Evolutionary conservation across 2,888 invertebrate genomes (phyloP).

Genomic region (Ametastegia equiseti): DNA sequence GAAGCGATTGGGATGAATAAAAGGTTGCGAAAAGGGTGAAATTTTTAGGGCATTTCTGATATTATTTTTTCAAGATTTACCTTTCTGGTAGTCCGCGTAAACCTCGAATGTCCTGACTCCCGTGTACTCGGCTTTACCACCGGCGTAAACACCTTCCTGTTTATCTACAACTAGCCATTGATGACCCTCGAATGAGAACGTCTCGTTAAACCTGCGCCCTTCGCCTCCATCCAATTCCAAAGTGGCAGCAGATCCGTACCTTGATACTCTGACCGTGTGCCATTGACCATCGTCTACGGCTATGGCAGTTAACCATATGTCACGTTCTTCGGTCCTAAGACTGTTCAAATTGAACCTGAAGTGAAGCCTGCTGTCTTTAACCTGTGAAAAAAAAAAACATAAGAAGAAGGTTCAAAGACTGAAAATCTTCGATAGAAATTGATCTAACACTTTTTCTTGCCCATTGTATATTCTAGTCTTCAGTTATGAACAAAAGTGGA

Average conservation of each 20-base stretch:
- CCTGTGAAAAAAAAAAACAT: constrained; percentile 77
- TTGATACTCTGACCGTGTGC: constrained; percentile 95
- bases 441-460: too few species aligned
- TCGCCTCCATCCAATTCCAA: constrained; percentile 97
- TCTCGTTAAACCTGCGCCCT: constrained; percentile 94
- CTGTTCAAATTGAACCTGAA: constrained; percentile 97
- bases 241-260: constrained; percentile 95
- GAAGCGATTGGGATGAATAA: constrained; percentile 46
- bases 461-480: too few species aligned
- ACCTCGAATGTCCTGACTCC: constrained; percentile 96
- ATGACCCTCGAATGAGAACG: constrained; percentile 92
- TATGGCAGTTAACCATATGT: constrained; percentile 93
- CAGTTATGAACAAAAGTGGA: too few species aligned
- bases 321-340: constrained; percentile 91
- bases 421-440: too few species aligned
- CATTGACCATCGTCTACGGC: constrained; percentile 97
- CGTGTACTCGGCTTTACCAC: constrained; percentile 96
- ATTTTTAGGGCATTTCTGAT: background rate
- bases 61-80: constrained; percentile 73
- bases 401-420: background rate
- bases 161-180: constrained; percentile 95
- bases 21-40: background rate
- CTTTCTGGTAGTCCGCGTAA: constrained; percentile 96
- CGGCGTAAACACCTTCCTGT: constrained; percentile 96
- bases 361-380: constrained; percentile 92